These are phyloP conservation scores for Callipepla californica DNA, from an alignment of 2,113 vertebrate genomes.

Conservation along the genomic window DNA sequence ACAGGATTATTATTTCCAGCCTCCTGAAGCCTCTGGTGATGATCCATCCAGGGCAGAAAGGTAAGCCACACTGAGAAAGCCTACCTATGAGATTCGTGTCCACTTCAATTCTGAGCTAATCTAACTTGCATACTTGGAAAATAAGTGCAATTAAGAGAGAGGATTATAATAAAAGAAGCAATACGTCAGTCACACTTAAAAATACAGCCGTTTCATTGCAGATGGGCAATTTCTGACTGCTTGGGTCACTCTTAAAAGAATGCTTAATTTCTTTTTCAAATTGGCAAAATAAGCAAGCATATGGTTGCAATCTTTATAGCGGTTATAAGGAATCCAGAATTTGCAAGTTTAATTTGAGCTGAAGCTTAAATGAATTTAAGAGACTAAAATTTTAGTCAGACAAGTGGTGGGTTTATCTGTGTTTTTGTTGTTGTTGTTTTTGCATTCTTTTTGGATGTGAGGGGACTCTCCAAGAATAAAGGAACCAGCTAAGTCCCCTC, in stretches of 20 bases:
- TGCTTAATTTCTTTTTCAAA: constrained; percentile 37
- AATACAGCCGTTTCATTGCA: constrained; percentile 2
- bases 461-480: neutral
- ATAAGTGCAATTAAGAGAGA: constrained; percentile 25
- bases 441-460: neutral
- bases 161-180: constrained; percentile 54
- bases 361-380: constrained; percentile 40
- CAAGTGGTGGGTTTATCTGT: constrained; percentile 12
- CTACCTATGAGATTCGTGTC: neutral
- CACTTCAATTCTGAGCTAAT: neutral
- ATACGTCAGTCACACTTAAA: constrained; percentile 46
- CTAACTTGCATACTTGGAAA: constrained; percentile 16
- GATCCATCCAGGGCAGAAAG: neutral
- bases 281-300: constrained; percentile 58
- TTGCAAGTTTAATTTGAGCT: constrained; percentile 7
- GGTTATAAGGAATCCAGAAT: constrained; percentile 36
- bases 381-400: constrained; percentile 19
- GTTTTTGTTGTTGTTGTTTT: neutral
- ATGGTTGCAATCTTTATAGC: constrained; percentile 55
- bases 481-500: neutral
- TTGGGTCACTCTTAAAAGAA: constrained; percentile 42
- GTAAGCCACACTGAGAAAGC: neutral
- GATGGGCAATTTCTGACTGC: constrained; percentile 31
- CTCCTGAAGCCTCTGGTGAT: neutral
- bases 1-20: neutral